Percentiles rank a stretch among this genome's conserved stretches.
Conservation (phyloP, 2,113 vertebrate species). For the Pachypanchax playfairii region DNA sequence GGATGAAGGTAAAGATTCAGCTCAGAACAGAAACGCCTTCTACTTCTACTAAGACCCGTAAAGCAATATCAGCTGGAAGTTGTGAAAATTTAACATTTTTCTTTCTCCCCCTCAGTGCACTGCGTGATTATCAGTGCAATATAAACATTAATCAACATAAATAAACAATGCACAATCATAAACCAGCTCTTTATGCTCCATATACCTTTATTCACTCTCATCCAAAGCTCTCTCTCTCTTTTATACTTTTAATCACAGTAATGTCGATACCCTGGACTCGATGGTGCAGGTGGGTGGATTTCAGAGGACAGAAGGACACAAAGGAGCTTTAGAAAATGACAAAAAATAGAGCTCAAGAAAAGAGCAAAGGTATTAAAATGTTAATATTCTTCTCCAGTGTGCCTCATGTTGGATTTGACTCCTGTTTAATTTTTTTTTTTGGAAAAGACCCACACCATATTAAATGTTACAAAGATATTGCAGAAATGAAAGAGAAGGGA, state of each 20-base stretch:
- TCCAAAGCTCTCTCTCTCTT: slow-evolving; percentile 1
- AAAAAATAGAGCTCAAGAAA: slow-evolving; percentile 15
- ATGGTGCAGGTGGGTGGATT: slow-evolving; percentile 12
- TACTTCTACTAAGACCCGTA: neutral
- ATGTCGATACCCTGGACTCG: slow-evolving; percentile 30
- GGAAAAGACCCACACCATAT: slow-evolving; percentile 20
- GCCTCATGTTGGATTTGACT: slow-evolving; percentile 15
- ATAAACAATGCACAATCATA: slow-evolving; percentile 18
- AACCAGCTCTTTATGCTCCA: slow-evolving; percentile 30
- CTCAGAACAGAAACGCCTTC: neutral
- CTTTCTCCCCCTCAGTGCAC: slow-evolving; percentile 2
- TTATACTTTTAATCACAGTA: slow-evolving; percentile 40
- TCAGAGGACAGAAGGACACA: slow-evolving; percentile 15
- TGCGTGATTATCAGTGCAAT: slow-evolving; percentile 6
- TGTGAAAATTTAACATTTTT: slow-evolving; percentile 31
- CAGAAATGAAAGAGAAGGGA: slow-evolving; percentile 18
- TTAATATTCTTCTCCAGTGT: slow-evolving; percentile 2
- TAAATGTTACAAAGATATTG: slow-evolving; percentile 17
- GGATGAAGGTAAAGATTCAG: neutral
- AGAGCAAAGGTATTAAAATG: slow-evolving; percentile 1
- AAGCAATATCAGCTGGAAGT: neutral
- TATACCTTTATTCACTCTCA: slow-evolving; percentile 36
- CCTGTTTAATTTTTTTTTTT: slow-evolving; percentile 22
- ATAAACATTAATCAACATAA: too few relatives aligned
- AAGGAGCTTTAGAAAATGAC: slow-evolving; percentile 21